Conservation (phyloP, 2,888 invertebrate genomes). For the Tipula lateralis region DNA sequence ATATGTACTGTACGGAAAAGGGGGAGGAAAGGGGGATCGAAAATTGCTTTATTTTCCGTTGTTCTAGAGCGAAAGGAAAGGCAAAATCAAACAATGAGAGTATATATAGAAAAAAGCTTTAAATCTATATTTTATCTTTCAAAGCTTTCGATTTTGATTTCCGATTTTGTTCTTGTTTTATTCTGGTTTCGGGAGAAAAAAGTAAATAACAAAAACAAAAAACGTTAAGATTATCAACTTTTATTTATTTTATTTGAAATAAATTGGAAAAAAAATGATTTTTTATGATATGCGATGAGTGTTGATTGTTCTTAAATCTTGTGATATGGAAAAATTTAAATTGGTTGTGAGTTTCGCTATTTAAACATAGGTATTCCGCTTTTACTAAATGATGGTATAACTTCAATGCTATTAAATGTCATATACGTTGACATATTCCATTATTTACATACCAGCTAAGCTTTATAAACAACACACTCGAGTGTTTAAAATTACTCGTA, state of each 20-base stretch:
- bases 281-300: neutral
- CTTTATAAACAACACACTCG: too few species aligned
- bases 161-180: neutral
- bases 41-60: constrained; percentile 11
- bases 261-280: neutral
- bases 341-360: neutral
- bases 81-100: neutral
- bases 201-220: neutral
- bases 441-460: too few species aligned
- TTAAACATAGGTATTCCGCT: neutral
- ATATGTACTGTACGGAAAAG: neutral
- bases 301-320: neutral
- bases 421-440: too few species aligned
- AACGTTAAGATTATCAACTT: neutral
- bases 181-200: neutral
- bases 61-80: neutral
- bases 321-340: neutral
- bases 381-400: neutral
- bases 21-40: neutral
- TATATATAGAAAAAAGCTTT: neutral
- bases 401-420: too few species aligned
- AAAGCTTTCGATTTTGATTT: constrained; percentile 19
- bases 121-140: neutral
- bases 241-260: constrained; percentile 12
- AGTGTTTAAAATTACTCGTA: too few species aligned